phyloP scores from a whole-genome alignment of 2,113 vertebrate genomes.

The Eublepharis macularius region DNA sequence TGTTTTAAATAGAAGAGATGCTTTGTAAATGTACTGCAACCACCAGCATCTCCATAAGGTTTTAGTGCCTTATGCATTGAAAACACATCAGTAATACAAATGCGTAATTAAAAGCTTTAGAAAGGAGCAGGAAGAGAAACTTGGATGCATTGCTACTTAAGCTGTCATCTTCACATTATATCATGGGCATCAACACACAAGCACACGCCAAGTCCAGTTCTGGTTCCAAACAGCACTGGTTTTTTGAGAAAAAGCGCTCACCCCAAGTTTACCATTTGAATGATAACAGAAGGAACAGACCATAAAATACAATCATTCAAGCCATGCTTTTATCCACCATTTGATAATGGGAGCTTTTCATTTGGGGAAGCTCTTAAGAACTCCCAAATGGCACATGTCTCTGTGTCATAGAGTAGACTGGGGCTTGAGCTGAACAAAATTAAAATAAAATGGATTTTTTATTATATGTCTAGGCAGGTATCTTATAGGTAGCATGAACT shows the following conservation, averaged over 20 bases:
- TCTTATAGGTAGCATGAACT: accelerated
- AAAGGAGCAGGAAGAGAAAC: not conserved
- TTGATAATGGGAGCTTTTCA: not conserved
- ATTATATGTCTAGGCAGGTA: not conserved
- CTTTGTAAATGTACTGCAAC: not conserved
- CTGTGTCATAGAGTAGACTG: not conserved
- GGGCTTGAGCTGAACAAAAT: not conserved
- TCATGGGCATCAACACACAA: accelerated
- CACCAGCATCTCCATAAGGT: too few species aligned
- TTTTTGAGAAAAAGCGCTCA: slow-evolving; percentile 1
- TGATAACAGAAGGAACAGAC: slow-evolving; percentile 28
- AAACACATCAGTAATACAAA: not conserved
- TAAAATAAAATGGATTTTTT: not conserved
- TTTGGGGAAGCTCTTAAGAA: not conserved
- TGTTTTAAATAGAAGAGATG: not conserved
- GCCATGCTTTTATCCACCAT: not conserved
- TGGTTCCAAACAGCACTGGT: slow-evolving; percentile 32
- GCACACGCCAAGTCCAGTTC: slow-evolving; percentile 9
- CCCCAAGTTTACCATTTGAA: slow-evolving; percentile 31
- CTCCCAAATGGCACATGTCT: not conserved
- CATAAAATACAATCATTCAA: slow-evolving; percentile 17
- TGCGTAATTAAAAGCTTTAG: not conserved
- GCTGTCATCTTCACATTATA: not conserved
- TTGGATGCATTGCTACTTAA: not conserved
- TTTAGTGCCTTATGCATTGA: not conserved